Evolutionary conservation across 2,797 vertebrate genomes (phyloP).

Genomic region (Staurois parvus): DNA sequence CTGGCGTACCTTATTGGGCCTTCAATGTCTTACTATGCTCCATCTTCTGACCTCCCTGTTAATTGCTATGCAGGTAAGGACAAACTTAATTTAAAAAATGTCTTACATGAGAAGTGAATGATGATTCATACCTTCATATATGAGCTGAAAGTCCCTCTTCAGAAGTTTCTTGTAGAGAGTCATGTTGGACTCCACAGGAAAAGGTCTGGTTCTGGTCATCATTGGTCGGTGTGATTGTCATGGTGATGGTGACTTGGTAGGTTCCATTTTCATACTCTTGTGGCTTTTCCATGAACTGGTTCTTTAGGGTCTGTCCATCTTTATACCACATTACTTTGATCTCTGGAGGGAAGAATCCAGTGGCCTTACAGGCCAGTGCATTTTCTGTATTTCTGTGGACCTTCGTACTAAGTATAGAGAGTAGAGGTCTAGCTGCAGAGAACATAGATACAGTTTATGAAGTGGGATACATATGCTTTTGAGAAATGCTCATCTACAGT

Average conservation of each 20-base stretch:
- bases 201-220: not conserved
- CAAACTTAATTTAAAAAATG: too few species aligned
- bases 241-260: constrained; percentile 13
- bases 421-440: not conserved
- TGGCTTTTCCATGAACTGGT: not conserved
- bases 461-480: too few species aligned
- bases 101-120: too few species aligned
- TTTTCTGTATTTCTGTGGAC: not conserved
- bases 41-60: too few species aligned
- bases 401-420: not conserved
- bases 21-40: too few species aligned
- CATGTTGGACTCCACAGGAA: not conserved
- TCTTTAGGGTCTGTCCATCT: not conserved
- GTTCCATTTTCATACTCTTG: constrained; percentile 22
- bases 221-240: too few species aligned
- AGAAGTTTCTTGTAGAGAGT: too few species aligned
- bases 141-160: not conserved
- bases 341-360: constrained; percentile 21
- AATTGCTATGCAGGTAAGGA: too few species aligned
- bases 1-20: too few species aligned
- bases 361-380: too few species aligned
- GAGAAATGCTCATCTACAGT: too few species aligned
- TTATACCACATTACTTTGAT: constrained; percentile 18
- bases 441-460: not conserved
- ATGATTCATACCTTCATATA: constrained; percentile 28